phyloP scores from a whole-genome alignment of 2,797 vertebrate genomes.

The Sarcoramphus papa region DNA sequence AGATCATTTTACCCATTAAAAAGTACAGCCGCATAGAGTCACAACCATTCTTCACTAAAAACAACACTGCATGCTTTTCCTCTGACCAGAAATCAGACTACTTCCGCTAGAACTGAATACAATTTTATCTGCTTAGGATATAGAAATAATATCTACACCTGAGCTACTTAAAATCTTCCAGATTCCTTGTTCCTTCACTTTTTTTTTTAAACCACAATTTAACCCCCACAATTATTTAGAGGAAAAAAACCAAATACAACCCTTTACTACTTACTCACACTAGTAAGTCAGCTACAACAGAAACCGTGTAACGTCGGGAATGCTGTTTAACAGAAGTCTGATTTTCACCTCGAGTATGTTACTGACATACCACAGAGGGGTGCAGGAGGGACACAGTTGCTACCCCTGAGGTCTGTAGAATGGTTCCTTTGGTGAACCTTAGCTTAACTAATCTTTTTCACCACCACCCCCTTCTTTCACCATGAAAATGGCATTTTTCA shows the following conservation, averaged over 20 bases:
- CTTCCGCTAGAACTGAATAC: background rate
- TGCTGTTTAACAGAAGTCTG: background rate
- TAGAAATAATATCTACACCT: background rate
- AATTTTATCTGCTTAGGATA: background rate
- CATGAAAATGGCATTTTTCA: background rate
- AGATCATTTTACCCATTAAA: background rate
- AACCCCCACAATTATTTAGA: background rate
- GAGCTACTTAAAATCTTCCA: background rate
- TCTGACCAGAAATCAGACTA: background rate
- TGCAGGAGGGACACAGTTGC: background rate
- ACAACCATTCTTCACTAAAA: background rate
- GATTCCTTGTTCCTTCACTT: background rate
- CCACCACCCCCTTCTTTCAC: background rate
- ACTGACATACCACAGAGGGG: background rate
- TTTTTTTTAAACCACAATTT: background rate
- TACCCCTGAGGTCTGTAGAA: background rate
- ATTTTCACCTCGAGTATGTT: rapidly evolving
- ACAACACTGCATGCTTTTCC: background rate
- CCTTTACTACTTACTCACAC: background rate
- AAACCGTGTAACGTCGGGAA: background rate
- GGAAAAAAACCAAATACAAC: background rate
- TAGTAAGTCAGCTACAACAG: background rate
- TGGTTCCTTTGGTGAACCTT: background rate
- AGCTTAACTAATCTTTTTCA: background rate
- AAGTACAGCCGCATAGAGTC: background rate